Evolutionary conservation across 2,888 invertebrate species (phyloP).

Genomic region (Pheosia gnoma): DNA sequence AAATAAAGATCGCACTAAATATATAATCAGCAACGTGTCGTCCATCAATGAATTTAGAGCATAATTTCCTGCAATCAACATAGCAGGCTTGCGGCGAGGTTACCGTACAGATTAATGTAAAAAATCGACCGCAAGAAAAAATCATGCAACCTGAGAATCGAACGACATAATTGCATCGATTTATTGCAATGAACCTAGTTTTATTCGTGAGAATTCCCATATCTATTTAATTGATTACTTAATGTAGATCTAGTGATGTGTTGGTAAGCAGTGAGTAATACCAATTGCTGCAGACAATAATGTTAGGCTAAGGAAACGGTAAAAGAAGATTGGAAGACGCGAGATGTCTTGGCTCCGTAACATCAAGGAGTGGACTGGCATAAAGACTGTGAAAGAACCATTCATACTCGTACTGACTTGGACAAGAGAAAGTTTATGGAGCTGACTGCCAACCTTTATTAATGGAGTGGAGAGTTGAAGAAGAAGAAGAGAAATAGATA

Average conservation of each 20-base stretch:
- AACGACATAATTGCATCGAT: constrained; percentile 40
- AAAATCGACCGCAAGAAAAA: constrained; percentile 29
- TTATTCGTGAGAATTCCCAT: constrained; percentile 47
- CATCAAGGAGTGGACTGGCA: too few species aligned
- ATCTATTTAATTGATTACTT: constrained; percentile 45
- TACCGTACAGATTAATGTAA: constrained; percentile 26
- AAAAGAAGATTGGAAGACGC: too few species aligned
- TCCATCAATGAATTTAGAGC: constrained; percentile 33
- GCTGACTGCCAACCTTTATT: too few species aligned
- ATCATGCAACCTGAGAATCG: constrained; percentile 31
- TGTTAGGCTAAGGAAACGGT: too few species aligned
- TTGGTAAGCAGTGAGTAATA: neutral
- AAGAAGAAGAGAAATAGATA: too few species aligned
- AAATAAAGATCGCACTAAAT: neutral
- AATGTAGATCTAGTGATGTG: constrained; percentile 13
- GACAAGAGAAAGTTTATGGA: too few species aligned
- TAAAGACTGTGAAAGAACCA: too few species aligned
- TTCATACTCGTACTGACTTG: too few species aligned
- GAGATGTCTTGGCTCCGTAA: too few species aligned
- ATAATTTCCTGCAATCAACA: constrained; percentile 41
- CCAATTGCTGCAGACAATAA: too few species aligned
- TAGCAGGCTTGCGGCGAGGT: constrained; percentile 30
- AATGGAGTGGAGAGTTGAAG: too few species aligned
- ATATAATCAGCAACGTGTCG: constrained; percentile 15
- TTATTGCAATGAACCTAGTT: constrained; percentile 37